phyloP scores from a whole-genome alignment of 2,888 invertebrate genomes.

The Phyto melanocephala region DNA sequence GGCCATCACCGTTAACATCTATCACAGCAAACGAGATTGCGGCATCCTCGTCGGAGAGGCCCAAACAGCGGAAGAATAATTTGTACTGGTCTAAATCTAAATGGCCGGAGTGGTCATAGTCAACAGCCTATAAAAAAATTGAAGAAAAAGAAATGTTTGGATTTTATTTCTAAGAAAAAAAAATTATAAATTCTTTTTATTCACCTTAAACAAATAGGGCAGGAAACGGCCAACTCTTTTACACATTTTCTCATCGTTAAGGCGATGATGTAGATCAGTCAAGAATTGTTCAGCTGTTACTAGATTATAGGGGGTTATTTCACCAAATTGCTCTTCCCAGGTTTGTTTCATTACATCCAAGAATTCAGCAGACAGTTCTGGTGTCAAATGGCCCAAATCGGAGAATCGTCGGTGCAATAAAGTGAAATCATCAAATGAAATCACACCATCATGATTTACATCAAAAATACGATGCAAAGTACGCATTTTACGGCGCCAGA shows the following conservation, averaged over 20 bases:
- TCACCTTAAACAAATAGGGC: slow-evolving; percentile 89
- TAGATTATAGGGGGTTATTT: slow-evolving; percentile 88
- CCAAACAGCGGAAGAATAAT: slow-evolving; percentile 89
- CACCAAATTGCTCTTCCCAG: slow-evolving; percentile 92
- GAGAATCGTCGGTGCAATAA: slow-evolving; percentile 87
- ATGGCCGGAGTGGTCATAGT: slow-evolving; percentile 88
- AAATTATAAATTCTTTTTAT: background rate
- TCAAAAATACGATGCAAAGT: slow-evolving; percentile 90
- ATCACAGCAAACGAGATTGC: slow-evolving; percentile 88
- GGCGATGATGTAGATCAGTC: slow-evolving; percentile 89
- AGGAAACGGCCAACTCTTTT: slow-evolving; percentile 88
- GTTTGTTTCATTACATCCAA: slow-evolving; percentile 86
- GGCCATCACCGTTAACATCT: slow-evolving; percentile 89
- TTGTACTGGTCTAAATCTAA: slow-evolving; percentile 90
- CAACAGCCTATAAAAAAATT: slow-evolving; percentile 83
- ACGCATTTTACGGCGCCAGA: slow-evolving; percentile 92
- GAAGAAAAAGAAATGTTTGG: background rate
- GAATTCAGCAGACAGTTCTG: slow-evolving; percentile 85
- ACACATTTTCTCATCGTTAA: slow-evolving; percentile 87
- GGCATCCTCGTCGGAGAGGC: slow-evolving; percentile 86
- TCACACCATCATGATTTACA: slow-evolving; percentile 91
- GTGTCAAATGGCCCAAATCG: slow-evolving; percentile 85
- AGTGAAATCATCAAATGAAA: slow-evolving; percentile 89
- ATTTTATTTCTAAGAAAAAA: no score
- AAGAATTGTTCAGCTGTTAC: slow-evolving; percentile 90